These are phyloP conservation scores for Lagria hirta DNA, from an alignment of 2,888 invertebrate genomes.

Conservation along the genomic window DNA sequence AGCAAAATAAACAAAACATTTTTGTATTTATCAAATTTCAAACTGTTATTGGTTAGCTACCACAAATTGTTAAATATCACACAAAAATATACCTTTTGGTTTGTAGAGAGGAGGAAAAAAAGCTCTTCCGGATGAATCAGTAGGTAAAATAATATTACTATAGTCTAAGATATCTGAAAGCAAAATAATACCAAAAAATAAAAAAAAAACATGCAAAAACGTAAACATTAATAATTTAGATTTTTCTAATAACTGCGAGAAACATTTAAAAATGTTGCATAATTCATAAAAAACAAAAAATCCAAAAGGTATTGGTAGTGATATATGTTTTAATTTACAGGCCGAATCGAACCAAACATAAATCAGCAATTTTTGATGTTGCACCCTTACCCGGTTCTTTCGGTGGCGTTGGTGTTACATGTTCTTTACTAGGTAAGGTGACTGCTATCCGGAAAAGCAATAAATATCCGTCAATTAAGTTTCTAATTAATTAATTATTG, in stretches of 20 bases:
- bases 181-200: constrained; percentile 38
- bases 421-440: constrained; percentile 64
- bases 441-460: too few species aligned
- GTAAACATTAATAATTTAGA: not conserved
- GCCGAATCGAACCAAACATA: too few species aligned
- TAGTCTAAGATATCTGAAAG: constrained; percentile 74
- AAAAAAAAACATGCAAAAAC: constrained; percentile 6
- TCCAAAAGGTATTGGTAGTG: too few species aligned
- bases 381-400: constrained; percentile 64
- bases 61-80: too few species aligned
- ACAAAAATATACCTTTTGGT: constrained; percentile 64
- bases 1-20: too few species aligned
- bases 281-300: too few species aligned
- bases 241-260: not conserved
- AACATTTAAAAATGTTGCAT: not conserved
- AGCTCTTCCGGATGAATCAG: constrained; percentile 71
- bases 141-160: constrained; percentile 73
- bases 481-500: too few species aligned
- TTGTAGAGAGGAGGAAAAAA: constrained; percentile 70
- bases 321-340: too few species aligned
- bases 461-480: too few species aligned
- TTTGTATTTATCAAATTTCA: too few species aligned
- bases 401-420: constrained; percentile 66
- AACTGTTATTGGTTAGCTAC: too few species aligned
- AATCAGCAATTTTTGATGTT: constrained; percentile 6